Conservation (phyloP, 2,113 vertebrate genomes). For the Perognathus longimembris region DNA sequence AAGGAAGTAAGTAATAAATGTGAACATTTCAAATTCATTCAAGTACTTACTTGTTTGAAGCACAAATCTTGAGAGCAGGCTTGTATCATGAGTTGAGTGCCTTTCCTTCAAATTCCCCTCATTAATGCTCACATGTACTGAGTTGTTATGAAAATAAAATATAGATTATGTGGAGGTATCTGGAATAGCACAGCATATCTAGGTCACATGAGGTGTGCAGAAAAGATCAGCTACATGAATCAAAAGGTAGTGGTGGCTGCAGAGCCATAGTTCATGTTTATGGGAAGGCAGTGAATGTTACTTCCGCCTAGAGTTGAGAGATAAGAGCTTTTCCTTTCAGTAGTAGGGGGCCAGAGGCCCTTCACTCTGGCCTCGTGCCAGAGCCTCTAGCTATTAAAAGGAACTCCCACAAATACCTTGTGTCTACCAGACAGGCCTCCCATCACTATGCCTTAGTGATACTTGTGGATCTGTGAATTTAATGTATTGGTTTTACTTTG, state of each 20-base stretch:
- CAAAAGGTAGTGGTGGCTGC: not conserved
- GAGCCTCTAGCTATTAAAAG: not conserved
- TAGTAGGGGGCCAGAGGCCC: not conserved
- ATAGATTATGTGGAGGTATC: not conserved
- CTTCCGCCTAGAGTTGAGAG: not conserved
- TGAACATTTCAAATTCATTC: not conserved
- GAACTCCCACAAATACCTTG: not conserved
- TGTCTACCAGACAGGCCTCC: not conserved
- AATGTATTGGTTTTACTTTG: conserved; percentile 1
- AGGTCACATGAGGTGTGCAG: not conserved
- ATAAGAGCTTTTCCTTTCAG: not conserved
- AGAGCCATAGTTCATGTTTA: not conserved
- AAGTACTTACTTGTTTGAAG: not conserved
- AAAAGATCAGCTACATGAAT: not conserved
- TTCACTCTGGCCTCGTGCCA: not conserved
- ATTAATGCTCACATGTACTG: not conserved
- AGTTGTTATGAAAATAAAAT: not conserved
- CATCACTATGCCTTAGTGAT: not conserved
- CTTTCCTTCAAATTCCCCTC: not conserved
- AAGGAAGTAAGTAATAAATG: not conserved
- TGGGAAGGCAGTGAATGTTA: not conserved
- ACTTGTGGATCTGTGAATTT: not conserved
- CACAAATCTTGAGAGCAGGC: not conserved
- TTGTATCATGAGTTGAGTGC: not conserved
- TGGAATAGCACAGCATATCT: not conserved